Percentiles rank a stretch among this genome's conserved stretches.
Conservation (phyloP, 2,888 invertebrate species). For the Sturmia bella region DNA sequence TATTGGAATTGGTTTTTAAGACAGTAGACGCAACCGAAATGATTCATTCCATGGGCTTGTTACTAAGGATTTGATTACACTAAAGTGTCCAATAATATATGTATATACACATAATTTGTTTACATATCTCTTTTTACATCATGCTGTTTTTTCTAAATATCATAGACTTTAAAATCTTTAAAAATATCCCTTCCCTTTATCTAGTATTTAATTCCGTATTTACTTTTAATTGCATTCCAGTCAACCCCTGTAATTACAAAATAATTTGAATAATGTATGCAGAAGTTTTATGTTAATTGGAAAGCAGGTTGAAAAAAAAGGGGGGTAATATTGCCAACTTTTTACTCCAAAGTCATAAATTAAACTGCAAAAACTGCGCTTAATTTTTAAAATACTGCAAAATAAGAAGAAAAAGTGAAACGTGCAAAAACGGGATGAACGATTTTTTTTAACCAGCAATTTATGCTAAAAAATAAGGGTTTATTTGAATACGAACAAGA, state of each 20-base stretch:
- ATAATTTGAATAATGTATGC: conserved; percentile 47
- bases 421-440: conserved; percentile 24
- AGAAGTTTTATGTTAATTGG: conserved; percentile 33
- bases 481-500: not conserved
- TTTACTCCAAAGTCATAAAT: conserved; percentile 44
- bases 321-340: conserved; percentile 19
- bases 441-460: conserved; percentile 16
- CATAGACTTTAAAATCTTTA: not conserved
- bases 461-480: conserved; percentile 46
- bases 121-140: too few species aligned
- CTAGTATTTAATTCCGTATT: not conserved
- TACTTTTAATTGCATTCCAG: not conserved
- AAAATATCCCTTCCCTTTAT: not conserved
- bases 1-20: too few species aligned
- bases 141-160: not conserved
- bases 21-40: too few species aligned
- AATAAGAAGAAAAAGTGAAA: conserved; percentile 28
- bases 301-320: not conserved
- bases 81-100: too few species aligned
- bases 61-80: too few species aligned
- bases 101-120: too few species aligned
- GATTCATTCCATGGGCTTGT: too few species aligned
- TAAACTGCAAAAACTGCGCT: conserved; percentile 38
- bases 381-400: conserved; percentile 38
- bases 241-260: conserved; percentile 41